phyloP scores from a whole-genome alignment of 2,888 invertebrate species.

The Drosophila nigritarsus region DNA sequence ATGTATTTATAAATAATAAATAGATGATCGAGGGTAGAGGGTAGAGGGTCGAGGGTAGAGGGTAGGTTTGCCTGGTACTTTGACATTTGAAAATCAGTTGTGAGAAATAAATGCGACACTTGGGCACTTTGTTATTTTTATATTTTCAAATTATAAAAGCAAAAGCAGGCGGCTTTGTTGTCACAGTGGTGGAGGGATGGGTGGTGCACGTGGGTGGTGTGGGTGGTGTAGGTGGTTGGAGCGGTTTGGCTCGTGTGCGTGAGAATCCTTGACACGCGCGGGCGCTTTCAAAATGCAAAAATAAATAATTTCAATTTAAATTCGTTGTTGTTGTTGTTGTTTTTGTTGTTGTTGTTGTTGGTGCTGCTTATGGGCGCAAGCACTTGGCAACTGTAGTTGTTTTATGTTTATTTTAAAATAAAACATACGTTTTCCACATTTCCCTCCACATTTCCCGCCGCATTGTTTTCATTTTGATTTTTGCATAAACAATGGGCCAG shows the following conservation, averaged over 20 bases:
- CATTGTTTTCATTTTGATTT: constrained; percentile 67
- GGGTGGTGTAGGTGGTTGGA: neutral
- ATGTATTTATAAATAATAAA: constrained; percentile 3
- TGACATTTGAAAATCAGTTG: constrained; percentile 72
- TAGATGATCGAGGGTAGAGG: too few species aligned
- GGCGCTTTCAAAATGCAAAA: constrained; percentile 78
- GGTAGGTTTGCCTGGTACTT: constrained; percentile 50
- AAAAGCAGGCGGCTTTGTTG: constrained; percentile 68
- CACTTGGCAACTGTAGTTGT: constrained; percentile 65
- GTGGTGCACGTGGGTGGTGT: neutral
- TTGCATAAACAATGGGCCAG: constrained; percentile 40
- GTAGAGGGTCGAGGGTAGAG: constrained; percentile 1
- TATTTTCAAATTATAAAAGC: constrained; percentile 81
- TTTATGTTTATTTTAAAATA: constrained; percentile 34
- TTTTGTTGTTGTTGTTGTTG: constrained; percentile 43
- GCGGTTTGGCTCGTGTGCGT: constrained; percentile 59
- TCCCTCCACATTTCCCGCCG: constrained; percentile 33
- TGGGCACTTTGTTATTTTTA: constrained; percentile 75
- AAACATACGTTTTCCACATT: constrained; percentile 74
- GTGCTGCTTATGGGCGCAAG: constrained; percentile 12
- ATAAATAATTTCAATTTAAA: constrained; percentile 82
- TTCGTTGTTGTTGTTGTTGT: constrained; percentile 56
- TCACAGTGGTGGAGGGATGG: constrained; percentile 24
- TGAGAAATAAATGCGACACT: constrained; percentile 39
- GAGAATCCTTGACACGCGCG: constrained; percentile 80